Evolutionary conservation across 2,888 invertebrate genomes (phyloP), one percentile per base, ranked within the genome.

Genomic region (Parochlus steinenii): DNA sequence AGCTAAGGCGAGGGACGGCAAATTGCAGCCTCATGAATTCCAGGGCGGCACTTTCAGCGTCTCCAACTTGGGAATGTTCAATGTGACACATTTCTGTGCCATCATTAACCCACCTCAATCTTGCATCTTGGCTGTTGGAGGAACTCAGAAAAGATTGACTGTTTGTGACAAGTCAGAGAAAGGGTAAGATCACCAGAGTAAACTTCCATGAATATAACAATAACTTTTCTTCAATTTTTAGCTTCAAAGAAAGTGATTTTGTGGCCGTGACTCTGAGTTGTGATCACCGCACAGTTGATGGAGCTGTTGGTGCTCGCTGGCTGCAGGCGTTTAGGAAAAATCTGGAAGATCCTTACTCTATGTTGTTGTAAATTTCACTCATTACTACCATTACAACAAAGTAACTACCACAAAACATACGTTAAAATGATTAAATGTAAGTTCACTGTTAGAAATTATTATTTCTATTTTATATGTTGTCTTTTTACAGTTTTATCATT

Each of bases 261-360:
- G 72, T 97, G 63, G 73, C 74, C 26, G 92, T 93, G 40, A 97
- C 97, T 12, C 67, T 97, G 41, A 93, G 95, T 45, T 89, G 89
- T 49, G 98, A 98, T 63, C 98, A 98, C 59, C 70, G 98, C 48
- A 89, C 92, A 16, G 85, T 98, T 6, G 97, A 98, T 59, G 98
- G 98, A 31, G 97, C 97, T 45, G 82, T 98, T 4, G 98, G 93
- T 36, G 98, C 98, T 3, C 74, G 80, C 54, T 99, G 93, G 93
- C 69, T 99, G 51, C 69, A 79, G 49, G 79, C 78, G 33, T 90
- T 98, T 65, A 80, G 78, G 47, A 73, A 74, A 41, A 78, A 74
- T 53, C 62, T 98, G 44, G 93, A 97, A 61, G 81, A 90, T 52
- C 98, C 98, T 17, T 73, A 80, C 45, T 78, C 79, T 42, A 98